A percentile compares a stretch with the other conserved stretches of the same genome.
Evolutionary conservation across 2,113 vertebrate species (phyloP).

Genomic region (Falcunculus frontatus): DNA sequence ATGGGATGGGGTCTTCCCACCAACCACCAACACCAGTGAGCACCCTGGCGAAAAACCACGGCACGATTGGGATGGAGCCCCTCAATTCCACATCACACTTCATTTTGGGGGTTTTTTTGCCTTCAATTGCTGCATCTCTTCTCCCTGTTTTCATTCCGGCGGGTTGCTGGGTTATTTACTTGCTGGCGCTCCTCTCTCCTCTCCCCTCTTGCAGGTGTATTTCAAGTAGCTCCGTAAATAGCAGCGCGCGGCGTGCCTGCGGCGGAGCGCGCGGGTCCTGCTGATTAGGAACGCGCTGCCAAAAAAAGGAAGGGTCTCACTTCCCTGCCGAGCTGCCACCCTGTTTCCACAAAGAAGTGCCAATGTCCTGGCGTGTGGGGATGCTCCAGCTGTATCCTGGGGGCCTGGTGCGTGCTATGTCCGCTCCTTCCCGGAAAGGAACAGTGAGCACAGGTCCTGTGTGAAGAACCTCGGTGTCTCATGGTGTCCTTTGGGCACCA

Average conservation of each 20-base stretch:
- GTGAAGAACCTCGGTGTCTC: not conserved
- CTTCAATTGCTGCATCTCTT: not conserved
- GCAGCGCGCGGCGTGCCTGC: slow-evolving; percentile 14
- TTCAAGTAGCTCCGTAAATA: slow-evolving; percentile 68
- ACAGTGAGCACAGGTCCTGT: not conserved
- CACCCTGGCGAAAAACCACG: fast-evolving
- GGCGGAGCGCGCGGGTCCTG: slow-evolving; percentile 10
- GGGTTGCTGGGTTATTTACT: slow-evolving; percentile 52
- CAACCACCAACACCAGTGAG: not conserved
- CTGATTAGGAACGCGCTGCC: slow-evolving; percentile 48
- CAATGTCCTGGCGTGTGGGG: not conserved
- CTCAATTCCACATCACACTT: not conserved
- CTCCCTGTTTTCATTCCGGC: not conserved
- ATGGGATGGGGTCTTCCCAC: not conserved
- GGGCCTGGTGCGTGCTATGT: not conserved
- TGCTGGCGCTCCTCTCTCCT: slow-evolving; percentile 25
- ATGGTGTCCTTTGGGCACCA: not conserved
- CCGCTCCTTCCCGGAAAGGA: not conserved
- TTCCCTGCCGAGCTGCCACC: not conserved
- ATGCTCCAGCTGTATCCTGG: not conserved
- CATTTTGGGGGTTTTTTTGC: not conserved
- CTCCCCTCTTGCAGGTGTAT: slow-evolving; percentile 63
- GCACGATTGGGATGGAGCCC: fast-evolving
- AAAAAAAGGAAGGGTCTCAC: slow-evolving; percentile 14
- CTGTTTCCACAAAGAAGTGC: not conserved